Conservation (phyloP, 2,888 invertebrate species). For the Xestobium rufovillosum region DNA sequence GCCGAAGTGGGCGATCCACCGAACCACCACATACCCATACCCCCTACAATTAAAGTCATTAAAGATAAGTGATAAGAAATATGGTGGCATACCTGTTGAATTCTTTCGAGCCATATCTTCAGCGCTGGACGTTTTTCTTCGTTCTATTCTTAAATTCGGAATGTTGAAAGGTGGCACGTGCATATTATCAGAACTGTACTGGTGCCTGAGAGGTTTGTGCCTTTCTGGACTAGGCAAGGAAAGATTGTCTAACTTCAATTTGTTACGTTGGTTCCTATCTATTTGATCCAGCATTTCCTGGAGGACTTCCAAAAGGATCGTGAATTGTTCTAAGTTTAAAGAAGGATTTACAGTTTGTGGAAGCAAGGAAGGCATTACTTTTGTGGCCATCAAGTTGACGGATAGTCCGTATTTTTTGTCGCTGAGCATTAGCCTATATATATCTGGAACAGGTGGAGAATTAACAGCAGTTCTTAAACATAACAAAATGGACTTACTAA, state of each 20-base stretch:
- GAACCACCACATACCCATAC: conserved; percentile 76
- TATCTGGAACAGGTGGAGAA: conserved; percentile 55
- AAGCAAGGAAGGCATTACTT: conserved; percentile 85
- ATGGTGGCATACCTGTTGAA: conserved; percentile 64
- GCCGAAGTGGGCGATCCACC: conserved; percentile 78
- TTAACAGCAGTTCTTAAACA: conserved; percentile 4
- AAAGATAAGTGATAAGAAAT: too few relatives aligned
- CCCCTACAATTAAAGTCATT: conserved; percentile 38
- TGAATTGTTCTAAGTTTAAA: conserved; percentile 75
- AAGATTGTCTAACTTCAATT: conserved; percentile 76
- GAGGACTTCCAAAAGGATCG: conserved; percentile 69
- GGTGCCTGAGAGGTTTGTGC: conserved; percentile 67
- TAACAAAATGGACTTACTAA: conserved; percentile 68
- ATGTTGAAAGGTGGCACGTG: conserved; percentile 78
- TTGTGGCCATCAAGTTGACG: conserved; percentile 85
- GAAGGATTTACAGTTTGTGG: conserved; percentile 89
- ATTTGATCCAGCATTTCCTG: conserved; percentile 90
- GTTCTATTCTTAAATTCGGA: conserved; percentile 79
- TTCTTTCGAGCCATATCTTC: conserved; percentile 88
- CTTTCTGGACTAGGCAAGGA: conserved; percentile 69
- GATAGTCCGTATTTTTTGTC: conserved; percentile 88
- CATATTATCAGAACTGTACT: conserved; percentile 81
- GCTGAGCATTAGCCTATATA: conserved; percentile 82
- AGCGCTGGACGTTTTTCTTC: conserved; percentile 82
- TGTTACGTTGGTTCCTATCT: conserved; percentile 80